A percentile compares a stretch with the other conserved stretches of the same genome.
phyloP scores from a whole-genome alignment of 2,888 invertebrate species.

The Epiblema foenella region DNA sequence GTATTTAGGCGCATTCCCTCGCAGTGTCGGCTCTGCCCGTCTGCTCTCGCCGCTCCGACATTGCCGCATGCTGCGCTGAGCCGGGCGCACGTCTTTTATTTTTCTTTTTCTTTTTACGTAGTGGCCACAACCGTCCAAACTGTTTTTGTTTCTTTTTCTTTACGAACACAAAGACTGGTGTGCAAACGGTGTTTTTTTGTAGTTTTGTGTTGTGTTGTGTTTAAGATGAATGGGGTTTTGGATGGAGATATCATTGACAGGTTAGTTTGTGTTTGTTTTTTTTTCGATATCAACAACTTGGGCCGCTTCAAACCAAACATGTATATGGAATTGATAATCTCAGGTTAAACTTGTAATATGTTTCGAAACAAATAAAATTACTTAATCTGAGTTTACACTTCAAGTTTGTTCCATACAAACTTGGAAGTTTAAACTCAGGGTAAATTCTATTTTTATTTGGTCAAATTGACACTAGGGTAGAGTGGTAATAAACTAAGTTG shows the following conservation, averaged over 20 bases:
- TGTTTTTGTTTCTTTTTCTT: conserved; percentile 30
- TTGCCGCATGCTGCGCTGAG: conserved; percentile 36
- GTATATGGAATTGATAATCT: no score
- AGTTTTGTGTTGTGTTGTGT: conserved; percentile 40
- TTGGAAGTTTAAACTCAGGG: no score
- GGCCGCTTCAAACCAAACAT: no score
- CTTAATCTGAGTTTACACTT: no score
- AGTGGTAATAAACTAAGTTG: not conserved
- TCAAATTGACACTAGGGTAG: no score
- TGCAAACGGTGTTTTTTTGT: conserved; percentile 31
- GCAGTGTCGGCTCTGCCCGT: conserved; percentile 4
- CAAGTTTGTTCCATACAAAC: no score
- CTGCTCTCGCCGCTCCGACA: conserved; percentile 11
- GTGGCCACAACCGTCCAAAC: conserved; percentile 25
- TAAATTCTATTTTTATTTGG: no score
- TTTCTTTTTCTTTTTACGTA: conserved; percentile 44
- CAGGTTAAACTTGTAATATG: no score
- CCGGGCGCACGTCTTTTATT: conserved; percentile 34
- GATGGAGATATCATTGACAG: conserved; percentile 40
- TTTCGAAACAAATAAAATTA: no score
- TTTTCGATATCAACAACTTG: not conserved
- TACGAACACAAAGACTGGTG: conserved; percentile 20
- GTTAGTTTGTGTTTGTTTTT: conserved; percentile 25
- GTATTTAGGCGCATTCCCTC: not conserved
- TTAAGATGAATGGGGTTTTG: conserved; percentile 38